A percentile compares a stretch with the other conserved stretches of the same genome.
Conservation (phyloP, 1,140 invertebrate genomes). For the Ostrea edulis region DNA sequence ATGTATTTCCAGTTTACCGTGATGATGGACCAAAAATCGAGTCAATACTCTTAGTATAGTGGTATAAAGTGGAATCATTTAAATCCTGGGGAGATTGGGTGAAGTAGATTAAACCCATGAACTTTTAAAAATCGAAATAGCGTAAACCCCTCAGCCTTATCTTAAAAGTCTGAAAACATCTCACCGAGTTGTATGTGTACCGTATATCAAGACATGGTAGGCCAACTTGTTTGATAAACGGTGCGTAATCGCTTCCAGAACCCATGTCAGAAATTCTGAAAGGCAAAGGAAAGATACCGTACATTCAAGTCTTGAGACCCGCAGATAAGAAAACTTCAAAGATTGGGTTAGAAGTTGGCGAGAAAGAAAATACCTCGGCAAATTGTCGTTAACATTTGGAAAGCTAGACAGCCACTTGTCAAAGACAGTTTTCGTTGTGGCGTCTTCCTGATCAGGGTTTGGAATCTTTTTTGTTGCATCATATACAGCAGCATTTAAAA, state of each 20-base stretch:
- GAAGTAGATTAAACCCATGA: too few species aligned
- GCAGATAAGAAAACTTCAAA: neutral
- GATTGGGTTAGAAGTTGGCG: neutral
- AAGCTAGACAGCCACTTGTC: constrained; percentile 70
- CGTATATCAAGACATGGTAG: constrained; percentile 73
- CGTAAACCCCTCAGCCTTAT: neutral
- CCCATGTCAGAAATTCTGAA: constrained; percentile 66
- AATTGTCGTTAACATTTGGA: neutral
- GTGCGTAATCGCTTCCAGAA: constrained; percentile 77
- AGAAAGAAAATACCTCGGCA: neutral
- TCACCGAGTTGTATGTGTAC: constrained; percentile 66
- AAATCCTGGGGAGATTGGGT: too few species aligned
- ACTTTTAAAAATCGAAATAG: too few species aligned
- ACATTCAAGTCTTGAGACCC: neutral
- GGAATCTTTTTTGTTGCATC: constrained; percentile 63
- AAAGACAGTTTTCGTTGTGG: constrained; percentile 72
- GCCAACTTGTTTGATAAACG: constrained; percentile 73
- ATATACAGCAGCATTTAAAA: constrained; percentile 57
- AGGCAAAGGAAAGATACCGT: neutral
- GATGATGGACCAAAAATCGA: too few species aligned
- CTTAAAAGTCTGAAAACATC: neutral
- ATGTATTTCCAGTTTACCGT: too few species aligned
- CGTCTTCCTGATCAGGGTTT: constrained; percentile 71
- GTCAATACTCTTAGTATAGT: too few species aligned
- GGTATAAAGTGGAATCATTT: too few species aligned